Conservation (phyloP, 2,113 vertebrate genomes). For the Halichoerus grypus region DNA sequence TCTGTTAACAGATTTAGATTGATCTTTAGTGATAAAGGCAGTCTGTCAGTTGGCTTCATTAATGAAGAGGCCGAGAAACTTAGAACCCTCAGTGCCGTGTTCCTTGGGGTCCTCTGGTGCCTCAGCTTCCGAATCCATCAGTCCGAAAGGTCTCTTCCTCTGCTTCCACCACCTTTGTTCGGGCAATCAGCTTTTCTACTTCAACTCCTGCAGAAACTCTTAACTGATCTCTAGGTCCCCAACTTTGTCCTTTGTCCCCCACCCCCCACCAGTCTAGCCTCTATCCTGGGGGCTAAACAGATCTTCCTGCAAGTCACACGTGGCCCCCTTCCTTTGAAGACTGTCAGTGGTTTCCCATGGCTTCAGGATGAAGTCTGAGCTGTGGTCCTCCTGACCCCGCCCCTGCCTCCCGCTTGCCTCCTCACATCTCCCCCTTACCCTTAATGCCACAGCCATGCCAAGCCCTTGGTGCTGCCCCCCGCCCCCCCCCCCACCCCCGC, state of each 20-base stretch:
- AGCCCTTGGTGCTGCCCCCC: rapidly evolving
- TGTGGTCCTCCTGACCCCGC: too few relatives aligned
- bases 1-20: not conserved
- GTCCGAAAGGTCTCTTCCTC: not conserved
- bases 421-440: not conserved
- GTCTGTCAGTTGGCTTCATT: not conserved
- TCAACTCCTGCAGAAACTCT: too few relatives aligned
- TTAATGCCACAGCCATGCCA: rapidly evolving
- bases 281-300: too few relatives aligned
- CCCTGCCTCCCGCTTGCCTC: not conserved
- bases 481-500: not conserved
- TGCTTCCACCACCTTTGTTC: not conserved
- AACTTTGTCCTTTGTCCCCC: not conserved
- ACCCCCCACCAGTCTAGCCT: not conserved
- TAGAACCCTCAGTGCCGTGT: not conserved
- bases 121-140: rapidly evolving
- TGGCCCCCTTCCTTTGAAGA: not conserved
- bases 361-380: too few relatives aligned
- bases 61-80: too few relatives aligned
- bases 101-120: rapidly evolving
- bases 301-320: not conserved
- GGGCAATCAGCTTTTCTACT: not conserved
- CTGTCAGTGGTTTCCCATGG: rapidly evolving
- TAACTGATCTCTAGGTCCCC: not conserved
- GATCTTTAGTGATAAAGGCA: not conserved